phyloP scores from a whole-genome alignment of 2,888 invertebrate genomes.

The Lamellibrachia satsuma region DNA sequence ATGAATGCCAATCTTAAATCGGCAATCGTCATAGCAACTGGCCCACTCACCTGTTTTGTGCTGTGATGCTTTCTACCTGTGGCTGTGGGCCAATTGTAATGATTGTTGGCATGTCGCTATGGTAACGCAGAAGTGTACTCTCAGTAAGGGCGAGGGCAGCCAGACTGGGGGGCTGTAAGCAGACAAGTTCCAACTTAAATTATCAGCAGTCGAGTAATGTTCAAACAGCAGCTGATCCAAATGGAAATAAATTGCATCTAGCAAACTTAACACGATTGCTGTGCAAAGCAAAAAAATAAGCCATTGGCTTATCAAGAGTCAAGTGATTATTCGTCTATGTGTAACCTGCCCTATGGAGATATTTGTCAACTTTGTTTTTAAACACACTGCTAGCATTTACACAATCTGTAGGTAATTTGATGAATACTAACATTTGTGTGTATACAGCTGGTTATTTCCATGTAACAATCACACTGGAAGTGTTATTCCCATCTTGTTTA shows the following conservation, averaged over 20 bases:
- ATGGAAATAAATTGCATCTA: neutral
- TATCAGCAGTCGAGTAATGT: no score
- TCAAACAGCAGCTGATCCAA: no score
- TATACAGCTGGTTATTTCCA: neutral
- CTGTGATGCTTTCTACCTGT: constrained; percentile 88
- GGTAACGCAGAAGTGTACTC: constrained; percentile 84
- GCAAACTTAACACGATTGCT: neutral
- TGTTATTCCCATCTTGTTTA: no score
- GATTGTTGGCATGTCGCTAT: constrained; percentile 86
- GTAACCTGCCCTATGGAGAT: no score
- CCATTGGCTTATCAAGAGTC: no score
- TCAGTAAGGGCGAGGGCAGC: constrained; percentile 84
- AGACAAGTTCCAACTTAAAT: constrained; percentile 19
- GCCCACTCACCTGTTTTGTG: constrained; percentile 78
- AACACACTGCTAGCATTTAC: no score
- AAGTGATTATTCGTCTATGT: no score
- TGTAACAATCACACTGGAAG: neutral
- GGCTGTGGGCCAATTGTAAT: constrained; percentile 91
- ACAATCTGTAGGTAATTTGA: no score
- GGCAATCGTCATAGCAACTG: neutral
- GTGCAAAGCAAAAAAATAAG: no score
- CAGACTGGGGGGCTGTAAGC: constrained; percentile 76
- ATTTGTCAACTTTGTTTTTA: no score
- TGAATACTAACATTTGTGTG: neutral
- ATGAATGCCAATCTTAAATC: neutral